Evolutionary conservation across 2,888 invertebrate species (phyloP), one percentile per base, ranked within the genome.

Genomic region (Rhamnusium bicolor): DNA sequence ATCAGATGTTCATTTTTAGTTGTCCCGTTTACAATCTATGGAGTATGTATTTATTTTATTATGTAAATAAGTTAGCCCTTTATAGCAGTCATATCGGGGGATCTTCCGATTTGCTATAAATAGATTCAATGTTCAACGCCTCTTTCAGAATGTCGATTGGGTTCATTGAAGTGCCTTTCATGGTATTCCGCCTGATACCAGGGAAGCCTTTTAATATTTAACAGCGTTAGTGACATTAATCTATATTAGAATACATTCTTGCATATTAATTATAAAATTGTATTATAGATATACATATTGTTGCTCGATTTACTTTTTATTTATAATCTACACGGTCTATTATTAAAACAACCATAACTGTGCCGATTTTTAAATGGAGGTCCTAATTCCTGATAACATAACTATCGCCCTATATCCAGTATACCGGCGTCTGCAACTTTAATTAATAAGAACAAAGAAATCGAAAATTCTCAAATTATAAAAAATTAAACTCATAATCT

Each of bases 151-250:
- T 65, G 32, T 53, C 24, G 47, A 65, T 65, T 27, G 27, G 29
- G 51, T 32, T 65, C 65, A 65, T 27, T 32, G 53, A 65, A 53
- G 65, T 32, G 65, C 65, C 51, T 53, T 65, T 65, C 32, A 14
- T 29, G 65, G 65, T 18, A 2, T 54, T 40, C 29, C 18, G 51
- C 29, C 16, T 18, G 14, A 8, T n/a, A 16, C 7, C 49, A 16
- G 19, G 53, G 10, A 29, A n/a, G 32, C 49, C 18, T n/a, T 63
- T 63, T 18, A 63, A 27, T 49, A 49, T 63, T 51, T 24, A 49
- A 5, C 16, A 27, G 29, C 63, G 49, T 47, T n/a, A 12, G 27
- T 27, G 51, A 16, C 27, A 16, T 63, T 49, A 27, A 21, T 63
- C 40, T 63, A 32, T 32, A 58, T 58, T 27, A 47, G 16, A 10